Evolutionary conservation across 2,797 vertebrate species (phyloP).

Genomic region (Urocyon cinereoargenteus): DNA sequence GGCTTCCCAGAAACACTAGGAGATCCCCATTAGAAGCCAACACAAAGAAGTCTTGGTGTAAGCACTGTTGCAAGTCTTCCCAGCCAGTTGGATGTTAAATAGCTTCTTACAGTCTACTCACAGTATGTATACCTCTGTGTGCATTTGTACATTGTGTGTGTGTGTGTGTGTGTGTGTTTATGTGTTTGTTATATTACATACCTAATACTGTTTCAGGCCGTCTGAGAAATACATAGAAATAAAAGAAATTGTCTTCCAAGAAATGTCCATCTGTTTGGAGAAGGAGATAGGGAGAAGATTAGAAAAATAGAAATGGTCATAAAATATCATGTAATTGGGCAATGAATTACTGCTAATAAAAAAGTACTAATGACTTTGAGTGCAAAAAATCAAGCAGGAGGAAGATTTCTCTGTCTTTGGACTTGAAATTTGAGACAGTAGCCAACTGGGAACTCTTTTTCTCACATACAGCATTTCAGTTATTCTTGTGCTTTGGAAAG

Average conservation of each 20-base stretch:
- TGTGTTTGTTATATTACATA: background rate
- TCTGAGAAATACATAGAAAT: background rate
- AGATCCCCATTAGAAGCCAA: background rate
- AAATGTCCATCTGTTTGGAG: slow-evolving; percentile 3
- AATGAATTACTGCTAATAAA: background rate
- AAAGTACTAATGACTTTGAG: background rate
- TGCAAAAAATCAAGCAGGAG: background rate
- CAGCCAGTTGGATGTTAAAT: background rate
- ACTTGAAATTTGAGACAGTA: background rate
- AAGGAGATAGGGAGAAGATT: background rate
- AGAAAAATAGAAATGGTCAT: background rate
- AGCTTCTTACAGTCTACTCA: background rate
- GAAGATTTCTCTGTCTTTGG: slow-evolving; percentile 1
- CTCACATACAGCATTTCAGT: background rate
- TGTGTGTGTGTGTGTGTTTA: background rate
- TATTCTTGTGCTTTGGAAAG: slow-evolving; percentile 47
- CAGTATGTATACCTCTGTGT: background rate
- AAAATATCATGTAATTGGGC: background rate
- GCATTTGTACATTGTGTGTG: background rate
- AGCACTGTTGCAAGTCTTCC: background rate
- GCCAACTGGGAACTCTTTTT: background rate
- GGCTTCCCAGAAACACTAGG: background rate
- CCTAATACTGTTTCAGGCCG: background rate
- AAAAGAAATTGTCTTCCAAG: background rate
- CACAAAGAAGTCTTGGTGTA: background rate